Base-by-base conservation (phyloP, 2,113 vertebrate genomes). In the Laticauda colubrina region DNA sequence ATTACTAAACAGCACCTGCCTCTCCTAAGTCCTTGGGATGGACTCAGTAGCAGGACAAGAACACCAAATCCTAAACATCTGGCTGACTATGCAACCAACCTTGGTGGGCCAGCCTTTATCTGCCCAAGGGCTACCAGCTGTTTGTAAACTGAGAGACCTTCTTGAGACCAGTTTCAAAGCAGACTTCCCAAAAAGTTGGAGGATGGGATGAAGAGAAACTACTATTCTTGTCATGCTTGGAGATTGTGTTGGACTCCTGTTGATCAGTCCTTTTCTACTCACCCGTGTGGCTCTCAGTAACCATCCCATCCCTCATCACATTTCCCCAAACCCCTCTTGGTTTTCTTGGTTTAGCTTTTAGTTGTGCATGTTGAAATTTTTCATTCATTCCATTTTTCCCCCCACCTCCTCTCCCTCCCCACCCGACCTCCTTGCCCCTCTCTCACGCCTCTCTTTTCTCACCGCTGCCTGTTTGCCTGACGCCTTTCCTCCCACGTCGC, bases 341-440 rank as follows among this genome's bases (percentile, higher is more conserved):
- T 96, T 95, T 95, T 91, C 96, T 95, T 96, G 89, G 89, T 92
- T 90, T 92, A 45, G 34, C 90, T 89, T 92, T 69, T 95, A 94
- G 93, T 91, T 95, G 95, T 96, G 94, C 97, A 97, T 97, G 96
- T 96, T 96, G 96, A 95, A 14, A 95, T 97, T 93, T 91, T 96
- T 97, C 93, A 91, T 96, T 4, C 96, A 93, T 96, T 97, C 95
- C 51, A 93, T 1, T 85, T 89, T 39, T 94, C 91, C 89, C 64
- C 93, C 91, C 94, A 93, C 94, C 89, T 96, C 96, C 96, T 95
- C 87, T 89, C 89, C 93, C 94, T 93, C 95, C 95, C 86, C 21
- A 91, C 24, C 59, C 87, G 57, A 56, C 55, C 90, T 94, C 92
- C 87, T 39, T 90, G 55, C 92, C 69, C 96, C 90, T 95, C 93